phyloP scores from a whole-genome alignment of 2,797 vertebrate species.

The Cyclopterus lumpus region DNA sequence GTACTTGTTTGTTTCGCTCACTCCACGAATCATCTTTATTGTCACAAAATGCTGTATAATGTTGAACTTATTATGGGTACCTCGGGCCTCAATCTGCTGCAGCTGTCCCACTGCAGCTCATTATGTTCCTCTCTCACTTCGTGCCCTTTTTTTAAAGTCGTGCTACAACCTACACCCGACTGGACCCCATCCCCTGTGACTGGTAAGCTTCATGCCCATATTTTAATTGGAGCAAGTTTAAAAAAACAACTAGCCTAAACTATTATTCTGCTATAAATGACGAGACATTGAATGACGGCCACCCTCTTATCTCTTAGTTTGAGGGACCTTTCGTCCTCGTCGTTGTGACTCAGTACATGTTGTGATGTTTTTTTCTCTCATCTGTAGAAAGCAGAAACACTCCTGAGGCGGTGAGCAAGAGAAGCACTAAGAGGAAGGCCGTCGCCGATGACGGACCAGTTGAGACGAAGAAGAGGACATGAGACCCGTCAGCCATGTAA shows the following conservation, averaged over 20 bases:
- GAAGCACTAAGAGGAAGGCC: fast-evolving
- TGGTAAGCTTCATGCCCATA: no score
- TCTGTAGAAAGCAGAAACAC: neutral
- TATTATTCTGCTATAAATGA: no score
- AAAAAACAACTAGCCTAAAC: no score
- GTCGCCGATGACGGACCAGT: neutral
- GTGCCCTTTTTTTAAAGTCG: no score
- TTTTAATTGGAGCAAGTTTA: no score
- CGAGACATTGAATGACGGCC: no score
- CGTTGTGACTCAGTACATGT: no score
- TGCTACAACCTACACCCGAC: no score
- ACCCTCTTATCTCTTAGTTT: no score
- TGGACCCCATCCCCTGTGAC: no score
- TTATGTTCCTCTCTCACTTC: conserved; percentile 21
- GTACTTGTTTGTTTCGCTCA: neutral
- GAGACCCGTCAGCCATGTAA: neutral
- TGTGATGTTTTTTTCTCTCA: no score
- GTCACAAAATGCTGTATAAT: conserved; percentile 31
- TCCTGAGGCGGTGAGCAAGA: neutral
- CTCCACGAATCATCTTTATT: neutral
- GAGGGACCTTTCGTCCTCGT: no score
- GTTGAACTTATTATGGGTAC: conserved; percentile 7
- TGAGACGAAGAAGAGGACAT: neutral
- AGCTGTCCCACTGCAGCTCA: conserved; percentile 50
- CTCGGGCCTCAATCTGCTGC: neutral